A percentile compares a stretch with the other conserved stretches of the same genome.
Evolutionary conservation across 2,113 vertebrate genomes (phyloP).

Genomic region (Lamprologus tigripictilis): DNA sequence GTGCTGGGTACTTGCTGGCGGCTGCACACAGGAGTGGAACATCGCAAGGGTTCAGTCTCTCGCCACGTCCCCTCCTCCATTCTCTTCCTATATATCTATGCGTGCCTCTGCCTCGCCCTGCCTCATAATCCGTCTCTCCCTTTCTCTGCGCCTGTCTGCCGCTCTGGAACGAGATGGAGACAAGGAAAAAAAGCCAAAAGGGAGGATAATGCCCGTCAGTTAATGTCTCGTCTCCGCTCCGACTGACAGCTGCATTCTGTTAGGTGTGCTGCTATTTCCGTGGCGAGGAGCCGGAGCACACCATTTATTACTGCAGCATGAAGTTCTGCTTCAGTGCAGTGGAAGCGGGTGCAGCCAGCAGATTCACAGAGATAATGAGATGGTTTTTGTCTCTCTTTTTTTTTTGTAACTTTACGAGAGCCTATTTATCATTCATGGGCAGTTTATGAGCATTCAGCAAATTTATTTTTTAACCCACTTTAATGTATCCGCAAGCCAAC

Average conservation of each 20-base stretch:
- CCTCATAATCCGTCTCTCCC: background rate
- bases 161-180: background rate
- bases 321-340: background rate
- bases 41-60: background rate
- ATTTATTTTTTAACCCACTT: background rate
- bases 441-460: background rate
- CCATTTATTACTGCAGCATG: background rate
- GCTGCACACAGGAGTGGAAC: background rate
- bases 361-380: background rate
- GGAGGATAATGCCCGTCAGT: conserved; percentile 17
- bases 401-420: background rate
- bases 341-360: background rate
- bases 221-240: background rate
- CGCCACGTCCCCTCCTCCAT: background rate
- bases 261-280: conserved; percentile 34
- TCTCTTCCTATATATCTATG: background rate
- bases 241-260: conserved; percentile 43
- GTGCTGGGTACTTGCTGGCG: conserved; percentile 5
- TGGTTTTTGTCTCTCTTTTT: background rate
- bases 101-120: background rate
- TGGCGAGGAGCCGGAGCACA: background rate
- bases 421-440: background rate
- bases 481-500: background rate
- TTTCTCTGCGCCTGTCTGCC: background rate
- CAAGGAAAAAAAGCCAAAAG: conserved; percentile 5